Evolutionary conservation across 2,113 vertebrate genomes (phyloP).

Genomic region (Hoplias malabaricus): DNA sequence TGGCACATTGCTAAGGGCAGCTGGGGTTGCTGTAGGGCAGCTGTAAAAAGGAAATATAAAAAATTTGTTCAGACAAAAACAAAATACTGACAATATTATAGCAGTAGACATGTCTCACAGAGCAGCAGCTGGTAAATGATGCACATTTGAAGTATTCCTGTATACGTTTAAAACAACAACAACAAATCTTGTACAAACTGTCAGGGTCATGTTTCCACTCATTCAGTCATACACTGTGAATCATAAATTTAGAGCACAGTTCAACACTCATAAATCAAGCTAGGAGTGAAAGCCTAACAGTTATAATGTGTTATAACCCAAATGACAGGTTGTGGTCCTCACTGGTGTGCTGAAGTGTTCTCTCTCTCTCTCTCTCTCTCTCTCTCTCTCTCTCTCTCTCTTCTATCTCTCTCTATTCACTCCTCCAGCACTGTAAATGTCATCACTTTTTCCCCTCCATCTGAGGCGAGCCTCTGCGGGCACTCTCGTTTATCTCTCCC

Average conservation of each 20-base stretch:
- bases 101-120: not conserved
- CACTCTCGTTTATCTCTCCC: constrained; percentile 82
- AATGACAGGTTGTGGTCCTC: constrained; percentile 38
- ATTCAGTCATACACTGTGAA: not conserved
- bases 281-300: constrained; percentile 7
- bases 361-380: constrained; percentile 77
- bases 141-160: not conserved
- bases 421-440: constrained; percentile 84
- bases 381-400: too few species aligned
- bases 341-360: constrained; percentile 31
- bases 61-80: not conserved
- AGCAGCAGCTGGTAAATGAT: not conserved
- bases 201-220: not conserved
- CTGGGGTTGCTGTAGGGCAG: too few species aligned
- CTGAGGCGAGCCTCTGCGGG: constrained; percentile 75
- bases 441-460: constrained; percentile 82
- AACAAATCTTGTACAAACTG: constrained; percentile 15
- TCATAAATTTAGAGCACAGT: not conserved
- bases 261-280: constrained; percentile 32
- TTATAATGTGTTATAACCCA: constrained; percentile 26
- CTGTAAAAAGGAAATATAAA: too few species aligned
- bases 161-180: constrained; percentile 4
- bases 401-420: constrained; percentile 73
- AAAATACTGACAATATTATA: not conserved
- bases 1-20: too few species aligned